Percentiles rank a stretch among this genome's conserved stretches.
phyloP scores from a whole-genome alignment of 1,140 invertebrate species.

The Drosophila tsacasi region DNA sequence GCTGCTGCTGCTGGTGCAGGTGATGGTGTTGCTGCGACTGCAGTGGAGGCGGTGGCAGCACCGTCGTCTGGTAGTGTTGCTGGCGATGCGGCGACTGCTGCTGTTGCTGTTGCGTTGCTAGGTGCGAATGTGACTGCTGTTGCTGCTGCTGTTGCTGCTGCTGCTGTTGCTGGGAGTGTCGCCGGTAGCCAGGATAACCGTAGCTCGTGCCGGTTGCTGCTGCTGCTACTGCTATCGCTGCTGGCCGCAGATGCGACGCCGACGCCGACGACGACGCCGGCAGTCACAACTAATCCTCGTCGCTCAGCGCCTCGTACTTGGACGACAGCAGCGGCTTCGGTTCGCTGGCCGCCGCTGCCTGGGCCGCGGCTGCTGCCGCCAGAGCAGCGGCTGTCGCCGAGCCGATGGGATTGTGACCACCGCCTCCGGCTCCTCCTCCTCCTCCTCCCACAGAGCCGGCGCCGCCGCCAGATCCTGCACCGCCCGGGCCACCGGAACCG shows the following conservation, averaged over 20 bases:
- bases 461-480: neutral
- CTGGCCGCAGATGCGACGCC: constrained; percentile 61
- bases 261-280: constrained; percentile 81
- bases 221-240: constrained; percentile 40
- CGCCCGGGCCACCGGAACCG: constrained; percentile 38
- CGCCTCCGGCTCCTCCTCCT: constrained; percentile 24
- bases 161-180: constrained; percentile 40
- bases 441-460: neutral
- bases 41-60: constrained; percentile 59
- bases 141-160: constrained; percentile 22
- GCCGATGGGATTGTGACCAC: constrained; percentile 59
- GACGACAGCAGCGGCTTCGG: constrained; percentile 92
- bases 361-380: constrained; percentile 63
- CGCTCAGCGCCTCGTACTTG: constrained; percentile 94
- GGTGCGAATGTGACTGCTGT: constrained; percentile 6
- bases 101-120: constrained; percentile 35
- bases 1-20: constrained; percentile 22
- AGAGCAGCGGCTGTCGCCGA: constrained; percentile 59
- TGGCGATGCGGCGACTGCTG: constrained; percentile 34
- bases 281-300: constrained; percentile 91
- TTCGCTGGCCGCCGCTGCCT: constrained; percentile 86
- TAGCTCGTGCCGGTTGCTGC: constrained; percentile 41
- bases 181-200: constrained; percentile 49
- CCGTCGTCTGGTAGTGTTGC: constrained; percentile 31
- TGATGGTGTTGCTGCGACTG: constrained; percentile 49